Conservation (phyloP, 2,797 vertebrate genomes). For the Allobates femoralis region DNA sequence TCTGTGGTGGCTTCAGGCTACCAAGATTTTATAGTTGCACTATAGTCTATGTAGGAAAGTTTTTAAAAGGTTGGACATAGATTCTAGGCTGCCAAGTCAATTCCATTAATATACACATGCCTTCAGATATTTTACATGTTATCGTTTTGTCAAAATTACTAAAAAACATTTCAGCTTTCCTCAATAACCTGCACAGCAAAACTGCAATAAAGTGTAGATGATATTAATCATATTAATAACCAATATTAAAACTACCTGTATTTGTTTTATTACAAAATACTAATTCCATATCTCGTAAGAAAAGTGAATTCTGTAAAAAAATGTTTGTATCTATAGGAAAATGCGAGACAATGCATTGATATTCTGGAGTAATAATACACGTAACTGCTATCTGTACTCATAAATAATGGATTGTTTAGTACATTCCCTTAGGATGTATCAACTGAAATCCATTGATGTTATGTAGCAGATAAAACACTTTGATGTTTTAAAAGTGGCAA, state of each 20-base stretch:
- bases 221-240: neutral
- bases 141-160: too few relatives aligned
- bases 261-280: neutral
- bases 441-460: constrained; percentile 34
- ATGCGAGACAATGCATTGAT: neutral
- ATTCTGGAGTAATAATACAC: constrained; percentile 24
- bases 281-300: neutral
- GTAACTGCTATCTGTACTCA: neutral
- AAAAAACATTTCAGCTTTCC: too few relatives aligned
- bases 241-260: neutral
- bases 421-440: constrained; percentile 36
- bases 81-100: too few relatives aligned
- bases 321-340: neutral
- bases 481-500: constrained; percentile 37
- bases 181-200: too few relatives aligned
- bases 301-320: neutral
- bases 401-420: constrained; percentile 41
- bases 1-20: too few relatives aligned
- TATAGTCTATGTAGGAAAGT: too few relatives aligned
- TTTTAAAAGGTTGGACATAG: too few relatives aligned
- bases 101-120: too few relatives aligned
- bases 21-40: too few relatives aligned
- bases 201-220: too few relatives aligned
- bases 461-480: constrained; percentile 23
- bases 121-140: too few relatives aligned